Base-by-base conservation (phyloP, 2,888 invertebrate species). In the Automeris io region DNA sequence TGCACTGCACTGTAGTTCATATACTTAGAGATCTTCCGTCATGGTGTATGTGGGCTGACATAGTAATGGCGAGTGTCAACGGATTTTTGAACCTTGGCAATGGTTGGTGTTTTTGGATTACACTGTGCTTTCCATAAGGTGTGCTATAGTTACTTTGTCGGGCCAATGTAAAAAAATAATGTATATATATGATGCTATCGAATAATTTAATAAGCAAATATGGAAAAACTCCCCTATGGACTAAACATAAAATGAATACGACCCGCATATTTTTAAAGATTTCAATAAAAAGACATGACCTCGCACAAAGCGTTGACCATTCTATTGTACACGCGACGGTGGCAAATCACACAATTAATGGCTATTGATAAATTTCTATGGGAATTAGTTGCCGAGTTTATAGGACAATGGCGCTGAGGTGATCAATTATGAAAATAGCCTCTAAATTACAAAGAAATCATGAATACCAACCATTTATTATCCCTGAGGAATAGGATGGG, bases 191-290 rank as follows among this genome's bases (percentile, higher is more conserved):
- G n/a, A n/a, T n/a, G n/a, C n/a, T n/a, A n/a, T n/a, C n/a, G n/a
- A n/a, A n/a, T n/a, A n/a, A n/a, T n/a, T n/a, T n/a, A n/a, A n/a
- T n/a, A n/a, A n/a, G n/a, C n/a, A n/a, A n/a, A n/a, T n/a, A n/a
- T n/a, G n/a, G n/a, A n/a, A 22, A 8, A 6, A 22, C 22, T 22
- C 24, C 18, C 23, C 23, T 34, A 23, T 11, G 13, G 22, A 23
- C 23, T 4, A 13, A 23, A 13, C 22, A 21, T n/a, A 7, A 12
- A 13, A 33, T 33, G 19, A 22, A 21, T 13, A 34, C 9, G 23
- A 34, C 39, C 39, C 39, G 39, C 39, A 39, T 39, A 22, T 6
- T 19, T 31, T 12, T 18, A 34, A 29, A 37, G 18, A 39, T 11
- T 29, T 29, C 29, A 34, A 39, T 34, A 34, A 26, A 39, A 39